Evolutionary conservation across 2,888 invertebrate genomes (phyloP).

Genomic region (Brachycybe producta): DNA sequence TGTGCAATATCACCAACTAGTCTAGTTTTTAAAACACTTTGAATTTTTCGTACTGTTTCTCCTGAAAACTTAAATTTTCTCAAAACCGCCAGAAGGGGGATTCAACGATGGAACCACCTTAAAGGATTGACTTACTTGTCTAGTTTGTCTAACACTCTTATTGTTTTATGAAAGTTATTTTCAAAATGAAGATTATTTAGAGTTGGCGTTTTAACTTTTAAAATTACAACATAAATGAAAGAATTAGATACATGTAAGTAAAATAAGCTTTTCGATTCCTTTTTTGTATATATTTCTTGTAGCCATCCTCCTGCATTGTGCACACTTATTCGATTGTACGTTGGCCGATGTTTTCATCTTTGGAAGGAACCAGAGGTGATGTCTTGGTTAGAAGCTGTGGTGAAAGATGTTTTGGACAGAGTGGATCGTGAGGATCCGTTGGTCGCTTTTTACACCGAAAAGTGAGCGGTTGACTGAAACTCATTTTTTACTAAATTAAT

Average conservation of each 20-base stretch:
- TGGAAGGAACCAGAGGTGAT: slow-evolving; percentile 66
- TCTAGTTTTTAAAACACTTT: no score
- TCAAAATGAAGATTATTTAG: no score
- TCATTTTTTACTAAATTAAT: slow-evolving; percentile 3
- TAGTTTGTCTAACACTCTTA: no score
- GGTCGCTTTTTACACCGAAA: slow-evolving; percentile 47
- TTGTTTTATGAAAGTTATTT: no score
- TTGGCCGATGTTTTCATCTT: slow-evolving; percentile 55
- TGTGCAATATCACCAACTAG: no score
- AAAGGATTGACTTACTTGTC: no score
- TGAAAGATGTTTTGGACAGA: slow-evolving; percentile 47
- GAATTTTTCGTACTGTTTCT: no score
- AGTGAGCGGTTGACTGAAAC: slow-evolving; percentile 30
- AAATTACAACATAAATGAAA: no score
- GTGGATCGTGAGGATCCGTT: slow-evolving; percentile 49
- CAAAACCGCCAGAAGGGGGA: no score
- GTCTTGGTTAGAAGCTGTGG: slow-evolving; percentile 62
- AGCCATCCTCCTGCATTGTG: slow-evolving; percentile 48
- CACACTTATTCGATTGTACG: slow-evolving; percentile 57
- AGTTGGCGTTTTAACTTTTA: no score
- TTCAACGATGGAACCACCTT: no score
- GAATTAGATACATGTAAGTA: neutral
- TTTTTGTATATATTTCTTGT: slow-evolving; percentile 29
- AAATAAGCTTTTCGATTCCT: slow-evolving; percentile 17
- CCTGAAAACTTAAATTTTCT: no score